Evolutionary conservation across 2,113 vertebrate species (phyloP).

Genomic region (Paradoxurus hermaphroditus): DNA sequence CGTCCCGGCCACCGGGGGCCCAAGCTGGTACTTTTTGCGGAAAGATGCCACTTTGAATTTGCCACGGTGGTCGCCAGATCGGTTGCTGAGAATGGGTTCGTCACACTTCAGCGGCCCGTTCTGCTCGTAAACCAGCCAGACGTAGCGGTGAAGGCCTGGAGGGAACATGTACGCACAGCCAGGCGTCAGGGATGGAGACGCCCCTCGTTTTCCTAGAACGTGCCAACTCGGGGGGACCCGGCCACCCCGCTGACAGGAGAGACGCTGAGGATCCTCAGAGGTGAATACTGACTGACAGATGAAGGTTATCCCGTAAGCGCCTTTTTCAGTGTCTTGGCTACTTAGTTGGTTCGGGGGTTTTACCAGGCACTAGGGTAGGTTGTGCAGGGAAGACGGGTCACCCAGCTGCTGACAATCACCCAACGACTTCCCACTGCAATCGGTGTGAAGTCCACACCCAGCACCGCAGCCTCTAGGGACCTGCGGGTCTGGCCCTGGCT

Average conservation of each 20-base stretch:
- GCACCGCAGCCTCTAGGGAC: not conserved
- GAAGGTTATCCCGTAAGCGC: too few relatives aligned
- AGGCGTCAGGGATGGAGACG: not conserved
- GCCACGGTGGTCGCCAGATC: constrained; percentile 90
- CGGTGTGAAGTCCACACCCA: not conserved
- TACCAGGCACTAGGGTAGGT: too few relatives aligned
- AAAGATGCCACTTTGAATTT: constrained; percentile 92
- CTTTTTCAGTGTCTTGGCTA: too few relatives aligned
- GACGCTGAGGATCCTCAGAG: not conserved
- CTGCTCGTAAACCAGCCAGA: constrained; percentile 98
- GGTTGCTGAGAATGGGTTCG: constrained; percentile 88
- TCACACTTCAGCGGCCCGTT: constrained; percentile 83
- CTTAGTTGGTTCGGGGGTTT: too few relatives aligned
- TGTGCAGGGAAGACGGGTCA: not conserved
- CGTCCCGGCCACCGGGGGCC: constrained; percentile 87
- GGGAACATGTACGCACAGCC: not conserved
- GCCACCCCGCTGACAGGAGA: not conserved
- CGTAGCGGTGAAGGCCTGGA: constrained; percentile 94
- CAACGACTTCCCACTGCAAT: not conserved
- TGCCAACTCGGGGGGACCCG: not conserved
- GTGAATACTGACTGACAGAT: too few relatives aligned
- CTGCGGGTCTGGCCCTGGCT: not conserved
- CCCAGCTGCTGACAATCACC: not conserved
- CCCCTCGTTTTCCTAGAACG: not conserved
- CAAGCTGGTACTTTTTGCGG: constrained; percentile 91